phyloP scores from a whole-genome alignment of 2,113 vertebrate genomes.

The Bagarius yarrelli region DNA sequence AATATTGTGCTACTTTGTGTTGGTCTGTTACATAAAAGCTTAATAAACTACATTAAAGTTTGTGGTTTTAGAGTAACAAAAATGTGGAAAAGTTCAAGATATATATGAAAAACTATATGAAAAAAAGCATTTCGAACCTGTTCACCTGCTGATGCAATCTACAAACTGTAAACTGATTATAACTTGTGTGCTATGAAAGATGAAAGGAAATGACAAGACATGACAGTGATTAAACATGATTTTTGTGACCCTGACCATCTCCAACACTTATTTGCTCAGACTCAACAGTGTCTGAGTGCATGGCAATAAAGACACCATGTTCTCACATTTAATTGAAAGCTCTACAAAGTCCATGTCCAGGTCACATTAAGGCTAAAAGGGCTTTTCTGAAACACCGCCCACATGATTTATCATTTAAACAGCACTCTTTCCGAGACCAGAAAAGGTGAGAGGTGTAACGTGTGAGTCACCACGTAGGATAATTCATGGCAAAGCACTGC shows the following conservation, averaged over 20 bases:
- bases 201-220: conserved; percentile 5
- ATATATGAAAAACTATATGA: too few relatives aligned
- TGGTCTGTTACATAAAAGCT: too few relatives aligned
- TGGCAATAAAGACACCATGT: conserved; percentile 18
- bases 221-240: conserved; percentile 20
- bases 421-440: not conserved
- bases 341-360: not conserved
- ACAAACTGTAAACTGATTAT: not conserved
- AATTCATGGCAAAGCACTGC: not conserved
- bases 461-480: conserved; percentile 33
- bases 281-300: not conserved
- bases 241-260: not conserved
- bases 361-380: not conserved
- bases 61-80: too few relatives aligned
- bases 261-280: conserved; percentile 11
- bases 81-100: too few relatives aligned
- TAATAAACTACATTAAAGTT: too few relatives aligned
- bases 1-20: too few relatives aligned
- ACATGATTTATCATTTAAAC: conserved; percentile 28
- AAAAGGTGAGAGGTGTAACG: not conserved
- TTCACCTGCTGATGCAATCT: not conserved
- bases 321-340: conserved; percentile 6
- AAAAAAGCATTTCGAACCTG: not conserved
- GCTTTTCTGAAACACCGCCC: not conserved
- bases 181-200: not conserved